Evolutionary conservation across 2,797 vertebrate species (phyloP), one percentile per base, ranked within the genome.

Genomic region (Galago senegalensis): DNA sequence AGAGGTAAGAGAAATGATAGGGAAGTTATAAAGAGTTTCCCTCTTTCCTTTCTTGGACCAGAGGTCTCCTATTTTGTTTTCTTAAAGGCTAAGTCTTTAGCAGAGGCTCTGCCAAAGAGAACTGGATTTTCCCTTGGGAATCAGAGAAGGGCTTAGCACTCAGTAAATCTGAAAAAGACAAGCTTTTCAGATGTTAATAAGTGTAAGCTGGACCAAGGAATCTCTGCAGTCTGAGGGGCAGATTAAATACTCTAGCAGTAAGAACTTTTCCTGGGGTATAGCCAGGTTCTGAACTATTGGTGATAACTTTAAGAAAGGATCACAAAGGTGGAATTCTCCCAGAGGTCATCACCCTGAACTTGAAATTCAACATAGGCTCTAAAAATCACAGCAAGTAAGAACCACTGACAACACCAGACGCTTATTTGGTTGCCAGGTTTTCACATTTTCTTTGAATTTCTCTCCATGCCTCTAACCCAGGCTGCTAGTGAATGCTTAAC

Each of bases 141-240:
- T 96, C 86, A 53, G 73, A 95, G 34, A 93, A 86, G 31, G 40
- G 34, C 79, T 7, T 49, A 81, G 91, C 85, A 92, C 91, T 95
- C 85, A 94, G 89, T 77, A 69, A 86, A 94, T 95, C 53, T 90
- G 91, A 95, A 93, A 92, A 96, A 96, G 79, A 60, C 85, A 96
- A 94, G 75, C 91, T 93, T 97, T 96, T 96, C 93, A 97, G 53
- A 97, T 97, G 96, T 86, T 95, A 96, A 97, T 96, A 88, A 95
- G 86, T 83, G 34, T 86, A 83, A 93, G 56, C 37, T 40, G 79
- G 79, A 91, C 82, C 73, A 17, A 85, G 93, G 73, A 96, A 69
- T 18, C 73, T 92, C n/a, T 60, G 56, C 7, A 85, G 69, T 91
- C 20, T 75, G 5, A 0, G 16, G 79, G 43, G 11, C 83, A 91